phyloP scores from a whole-genome alignment of 2,113 vertebrate genomes.

The Colius striatus region DNA sequence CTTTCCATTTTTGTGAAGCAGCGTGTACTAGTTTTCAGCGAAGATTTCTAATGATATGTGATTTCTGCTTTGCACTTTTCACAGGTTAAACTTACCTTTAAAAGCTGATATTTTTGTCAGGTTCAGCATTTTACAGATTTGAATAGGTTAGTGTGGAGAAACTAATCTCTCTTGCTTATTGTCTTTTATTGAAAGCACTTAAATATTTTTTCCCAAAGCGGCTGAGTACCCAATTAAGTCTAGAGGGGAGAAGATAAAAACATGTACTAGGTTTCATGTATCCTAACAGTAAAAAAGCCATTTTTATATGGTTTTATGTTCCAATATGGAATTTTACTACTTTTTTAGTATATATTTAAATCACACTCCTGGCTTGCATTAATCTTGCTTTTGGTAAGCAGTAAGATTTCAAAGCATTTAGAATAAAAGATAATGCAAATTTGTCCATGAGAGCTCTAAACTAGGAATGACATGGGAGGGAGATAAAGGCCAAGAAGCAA shows the following conservation, averaged over 20 bases:
- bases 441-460: neutral
- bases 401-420: neutral
- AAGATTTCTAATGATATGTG: neutral
- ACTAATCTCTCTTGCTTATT: neutral
- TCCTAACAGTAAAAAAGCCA: neutral
- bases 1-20: neutral
- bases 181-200: neutral
- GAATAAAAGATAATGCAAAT: neutral
- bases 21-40: neutral
- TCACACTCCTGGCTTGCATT: neutral
- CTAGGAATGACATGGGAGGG: neutral
- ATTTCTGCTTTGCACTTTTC: neutral
- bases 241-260: neutral
- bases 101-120: neutral
- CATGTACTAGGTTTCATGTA: neutral
- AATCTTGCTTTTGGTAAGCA: neutral
- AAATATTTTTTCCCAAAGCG: neutral
- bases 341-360: neutral
- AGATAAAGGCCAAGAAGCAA: neutral
- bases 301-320: neutral
- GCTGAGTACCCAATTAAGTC: neutral
- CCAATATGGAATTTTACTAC: neutral
- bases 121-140: neutral
- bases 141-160: neutral
- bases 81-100: neutral